Conservation (phyloP, 2,113 vertebrate genomes). For the Callocephalon fimbriatum region DNA sequence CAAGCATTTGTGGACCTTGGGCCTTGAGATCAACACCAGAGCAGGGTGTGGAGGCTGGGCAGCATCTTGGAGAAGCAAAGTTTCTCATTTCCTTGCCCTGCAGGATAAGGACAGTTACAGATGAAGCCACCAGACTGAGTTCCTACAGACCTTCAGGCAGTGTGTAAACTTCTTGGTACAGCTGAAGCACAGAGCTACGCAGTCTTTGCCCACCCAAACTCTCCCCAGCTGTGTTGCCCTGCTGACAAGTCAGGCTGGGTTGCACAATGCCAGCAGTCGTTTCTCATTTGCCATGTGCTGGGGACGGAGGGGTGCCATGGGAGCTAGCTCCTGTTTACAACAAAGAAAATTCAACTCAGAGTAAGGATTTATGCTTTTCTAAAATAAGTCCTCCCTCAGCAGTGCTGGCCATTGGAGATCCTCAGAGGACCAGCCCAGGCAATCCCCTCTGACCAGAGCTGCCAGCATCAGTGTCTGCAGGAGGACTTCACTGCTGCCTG, state of each 20-base stretch:
- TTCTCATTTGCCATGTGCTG: background rate
- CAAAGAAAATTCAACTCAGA: background rate
- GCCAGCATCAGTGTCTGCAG: accelerated
- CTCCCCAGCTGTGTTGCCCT: accelerated
- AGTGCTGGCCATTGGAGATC: background rate
- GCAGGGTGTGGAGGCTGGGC: background rate
- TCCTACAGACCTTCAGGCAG: background rate
- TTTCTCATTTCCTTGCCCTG: background rate
- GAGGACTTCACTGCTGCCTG: background rate
- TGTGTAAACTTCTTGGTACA: background rate
- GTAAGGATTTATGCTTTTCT: background rate
- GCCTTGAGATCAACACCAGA: background rate
- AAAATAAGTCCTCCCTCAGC: background rate
- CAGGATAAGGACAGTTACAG: background rate
- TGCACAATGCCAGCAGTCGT: accelerated
- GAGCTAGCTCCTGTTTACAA: background rate
- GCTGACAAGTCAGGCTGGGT: accelerated
- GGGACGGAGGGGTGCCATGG: background rate
- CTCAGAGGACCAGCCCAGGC: background rate
- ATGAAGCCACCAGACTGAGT: background rate
- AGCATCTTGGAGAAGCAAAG: background rate
- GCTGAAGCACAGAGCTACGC: accelerated
- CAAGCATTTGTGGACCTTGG: background rate
- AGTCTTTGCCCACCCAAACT: background rate
- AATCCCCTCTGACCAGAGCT: background rate